Evolutionary conservation across 1,140 invertebrate species (phyloP), one percentile per base, ranked within the genome.

Genomic region (Aphidius gifuensis): DNA sequence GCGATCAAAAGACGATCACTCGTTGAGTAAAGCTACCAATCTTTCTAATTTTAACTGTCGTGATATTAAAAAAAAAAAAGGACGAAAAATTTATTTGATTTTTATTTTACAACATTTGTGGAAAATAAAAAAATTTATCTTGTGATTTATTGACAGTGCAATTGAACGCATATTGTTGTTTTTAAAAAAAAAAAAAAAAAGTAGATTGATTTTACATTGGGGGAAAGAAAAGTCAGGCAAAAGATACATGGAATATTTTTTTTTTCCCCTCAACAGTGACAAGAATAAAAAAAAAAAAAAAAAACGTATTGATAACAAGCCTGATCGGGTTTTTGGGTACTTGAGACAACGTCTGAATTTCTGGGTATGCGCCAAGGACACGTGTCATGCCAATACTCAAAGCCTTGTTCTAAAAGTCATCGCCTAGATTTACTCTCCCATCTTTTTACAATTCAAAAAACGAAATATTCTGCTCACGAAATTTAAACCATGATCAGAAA

Each of bases 291-390:
- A 54, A 64, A 44, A 16, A 43, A 44, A 16, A 43, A 7, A 3
- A 44, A 9, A 9, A 11, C 5, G 62, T 51, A 60, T 64, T 59
- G 58, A 59, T 64, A 64, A 64, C 62, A 53, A 64, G 62, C 47
- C 50, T 57, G 58, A 64, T 64, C 62, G 46, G 62, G 23, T 64
- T 60, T 64, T 57, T 56, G 48, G 49, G 53, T 62, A 5, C 61
- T 58, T n/a, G n/a, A 51, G 45, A 49, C 47, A 55, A 38, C 53
- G 39, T 43, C 43, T 55, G 59, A 43, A 48, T 60, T 64, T 64
- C 58, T 64, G 62, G 62, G 58, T 56, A 56, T 38, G 58, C 54
- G 62, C 62, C 62, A 64, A 57, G 48, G 11, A 44, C 51, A 46
- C 43, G 54, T 55, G 53, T 55, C 53, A 55, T 40, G n/a, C 11